Conservation (phyloP, 2,888 invertebrate species). For the Oligia latruncula region DNA sequence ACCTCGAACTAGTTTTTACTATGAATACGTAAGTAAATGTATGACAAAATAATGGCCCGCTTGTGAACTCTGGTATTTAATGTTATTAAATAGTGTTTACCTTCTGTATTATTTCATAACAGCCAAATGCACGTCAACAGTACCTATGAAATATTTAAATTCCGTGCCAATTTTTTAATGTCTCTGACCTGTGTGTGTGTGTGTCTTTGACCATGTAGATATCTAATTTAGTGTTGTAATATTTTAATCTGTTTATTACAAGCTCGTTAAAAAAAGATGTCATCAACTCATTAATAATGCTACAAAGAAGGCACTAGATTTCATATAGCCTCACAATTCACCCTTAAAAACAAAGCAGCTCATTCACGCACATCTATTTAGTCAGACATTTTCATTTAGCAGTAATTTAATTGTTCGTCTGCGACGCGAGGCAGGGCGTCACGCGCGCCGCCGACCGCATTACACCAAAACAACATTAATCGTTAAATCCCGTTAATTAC, state of each 20-base stretch:
- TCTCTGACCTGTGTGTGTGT: too few relatives aligned
- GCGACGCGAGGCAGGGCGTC: slow-evolving; percentile 43
- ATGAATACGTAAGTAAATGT: neutral
- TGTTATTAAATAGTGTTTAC: neutral
- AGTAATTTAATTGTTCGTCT: slow-evolving; percentile 60
- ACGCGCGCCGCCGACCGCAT: slow-evolving; percentile 60
- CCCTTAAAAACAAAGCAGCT: slow-evolving; percentile 8
- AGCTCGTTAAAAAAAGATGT: neutral
- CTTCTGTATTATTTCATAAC: neutral
- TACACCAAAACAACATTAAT: slow-evolving; percentile 68
- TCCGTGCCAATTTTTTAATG: too few relatives aligned
- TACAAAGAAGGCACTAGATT: neutral
- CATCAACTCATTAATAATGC: neutral
- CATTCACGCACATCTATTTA: slow-evolving; percentile 55
- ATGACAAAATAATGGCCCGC: neutral
- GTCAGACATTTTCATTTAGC: slow-evolving; percentile 60
- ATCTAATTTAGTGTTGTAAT: neutral
- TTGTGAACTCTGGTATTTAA: neutral
- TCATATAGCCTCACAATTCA: slow-evolving; percentile 5
- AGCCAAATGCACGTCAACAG: neutral
- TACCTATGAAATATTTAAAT: neutral
- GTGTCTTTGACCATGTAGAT: neutral
- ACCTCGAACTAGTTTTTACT: slow-evolving; percentile 10
- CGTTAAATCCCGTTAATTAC: slow-evolving; percentile 70
- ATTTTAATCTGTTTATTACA: neutral